Base-by-base conservation (phyloP, 92 coral and sea anemone genomes). In the Desmophyllum pertusum region DNA sequence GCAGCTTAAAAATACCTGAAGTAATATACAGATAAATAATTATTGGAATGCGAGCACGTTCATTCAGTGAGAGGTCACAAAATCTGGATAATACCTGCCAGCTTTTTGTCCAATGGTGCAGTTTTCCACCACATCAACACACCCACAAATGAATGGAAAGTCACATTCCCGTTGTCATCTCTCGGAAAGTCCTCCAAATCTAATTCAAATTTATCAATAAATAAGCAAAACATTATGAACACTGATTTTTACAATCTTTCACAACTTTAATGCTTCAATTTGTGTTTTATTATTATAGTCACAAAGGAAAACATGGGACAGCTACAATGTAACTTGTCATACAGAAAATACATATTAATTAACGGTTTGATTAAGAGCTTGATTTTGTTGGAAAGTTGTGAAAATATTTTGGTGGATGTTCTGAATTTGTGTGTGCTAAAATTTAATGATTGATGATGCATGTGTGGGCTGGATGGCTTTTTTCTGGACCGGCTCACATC, bases 141-240 rank as follows among this genome's bases (percentile, higher is more conserved):
- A 8, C 98, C 98, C 68, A 78, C 88, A 75, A 93, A 89, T 37
- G 93, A 78, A 1, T 68, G 90, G 73, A 93, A 93, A 29, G 91
- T 86, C 46, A 91, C 89, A 73, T 73, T 88, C 6, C 93, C 95
- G 87, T 86, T 87, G 10, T 86, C 84, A 57, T 91, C 90, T 59
- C 88, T 91, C 35, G 98, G 98, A 43, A 73, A 41, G 98, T 93
- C 53, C 85, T 91, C 98, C 93, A 93, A 30, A 93, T 79, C 98
- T 93, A 41, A 65, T 29, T 2, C 36, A 38, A 25, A 23, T 61
- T 33, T n/a, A 38, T 36, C 51, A 80, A 76, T 70, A 36, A 27
- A 52, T 10, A 23, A 52, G 13, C 81, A 27, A 27, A 76, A 39
- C 19, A 31, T n/a, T n/a, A 2, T 36, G 2, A 29, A 23, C 6